Evolutionary conservation across 2,113 vertebrate genomes (phyloP).

Genomic region (Lagenorhynchus albirostris): DNA sequence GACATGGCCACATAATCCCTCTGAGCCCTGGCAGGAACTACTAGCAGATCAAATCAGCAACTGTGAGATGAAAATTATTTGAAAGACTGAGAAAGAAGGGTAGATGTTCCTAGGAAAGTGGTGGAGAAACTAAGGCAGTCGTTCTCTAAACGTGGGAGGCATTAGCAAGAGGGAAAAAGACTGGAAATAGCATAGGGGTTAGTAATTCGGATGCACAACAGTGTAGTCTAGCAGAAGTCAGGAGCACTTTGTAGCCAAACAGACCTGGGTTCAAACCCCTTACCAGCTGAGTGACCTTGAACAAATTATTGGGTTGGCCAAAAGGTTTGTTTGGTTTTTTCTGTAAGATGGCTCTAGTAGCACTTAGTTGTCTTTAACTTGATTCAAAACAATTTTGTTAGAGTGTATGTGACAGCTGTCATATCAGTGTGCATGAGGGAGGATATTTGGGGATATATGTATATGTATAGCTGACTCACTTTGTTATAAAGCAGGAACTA

Average conservation of each 20-base stretch:
- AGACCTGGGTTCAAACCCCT: not conserved
- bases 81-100: not conserved
- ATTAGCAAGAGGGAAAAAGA: not conserved
- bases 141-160: not conserved
- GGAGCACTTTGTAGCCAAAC: not conserved
- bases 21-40: not conserved
- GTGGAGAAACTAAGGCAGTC: not conserved
- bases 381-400: too few relatives aligned
- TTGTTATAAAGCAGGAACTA: too few relatives aligned
- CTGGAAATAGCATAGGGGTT: not conserved
- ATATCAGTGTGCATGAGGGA: too few relatives aligned
- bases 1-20: not conserved
- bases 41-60: not conserved
- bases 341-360: too few relatives aligned
- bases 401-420: too few relatives aligned
- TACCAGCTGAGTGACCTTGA: not conserved
- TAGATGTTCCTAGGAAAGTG: not conserved
- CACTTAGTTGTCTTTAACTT: too few relatives aligned
- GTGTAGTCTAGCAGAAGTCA: not conserved
- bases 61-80: not conserved
- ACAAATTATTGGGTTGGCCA: not conserved
- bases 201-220: not conserved
- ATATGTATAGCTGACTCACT: too few relatives aligned
- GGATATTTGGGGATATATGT: too few relatives aligned
- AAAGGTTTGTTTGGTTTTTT: too few relatives aligned